Conservation (phyloP, 2,113 vertebrate species). For the Xenopus borealis region DNA sequence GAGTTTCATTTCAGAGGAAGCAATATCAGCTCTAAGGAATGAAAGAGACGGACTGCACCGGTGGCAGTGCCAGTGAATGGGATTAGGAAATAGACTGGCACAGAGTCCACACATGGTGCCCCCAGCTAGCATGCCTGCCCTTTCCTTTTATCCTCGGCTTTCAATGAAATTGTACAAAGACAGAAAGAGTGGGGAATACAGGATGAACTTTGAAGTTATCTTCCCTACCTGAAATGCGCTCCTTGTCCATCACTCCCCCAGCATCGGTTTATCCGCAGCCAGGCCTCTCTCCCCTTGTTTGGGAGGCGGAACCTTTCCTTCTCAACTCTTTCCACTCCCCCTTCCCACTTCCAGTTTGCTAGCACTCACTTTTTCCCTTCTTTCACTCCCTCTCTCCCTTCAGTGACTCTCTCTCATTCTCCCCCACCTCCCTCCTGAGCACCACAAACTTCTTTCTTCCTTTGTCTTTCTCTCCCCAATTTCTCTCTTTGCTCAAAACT, state of each 20-base stretch:
- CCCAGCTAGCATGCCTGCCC: neutral
- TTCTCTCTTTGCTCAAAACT: conserved; percentile 3
- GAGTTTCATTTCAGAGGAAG: no score
- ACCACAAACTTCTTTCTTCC: conserved; percentile 8
- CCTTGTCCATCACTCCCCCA: conserved; percentile 46
- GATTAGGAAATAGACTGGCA: neutral
- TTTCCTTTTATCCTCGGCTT: neutral
- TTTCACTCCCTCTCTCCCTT: conserved; percentile 11
- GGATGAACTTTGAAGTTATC: conserved; percentile 23
- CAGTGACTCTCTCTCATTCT: conserved; percentile 16
- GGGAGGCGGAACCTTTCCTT: conserved; percentile 23
- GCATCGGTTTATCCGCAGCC: conserved; percentile 38
- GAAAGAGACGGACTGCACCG: no score
- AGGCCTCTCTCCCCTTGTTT: conserved; percentile 43
- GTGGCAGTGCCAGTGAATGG: neutral
- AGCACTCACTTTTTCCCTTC: neutral
- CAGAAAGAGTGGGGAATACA: neutral
- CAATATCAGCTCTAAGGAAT: no score
- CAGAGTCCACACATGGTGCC: neutral
- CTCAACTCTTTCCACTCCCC: conserved; percentile 26
- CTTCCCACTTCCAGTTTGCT: neutral
- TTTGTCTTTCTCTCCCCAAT: neutral
- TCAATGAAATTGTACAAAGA: neutral
- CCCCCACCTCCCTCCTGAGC: neutral
- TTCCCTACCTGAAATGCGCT: conserved; percentile 42